A percentile compares a stretch with the other conserved stretches of the same genome.
Evolutionary conservation across 2,113 vertebrate genomes (phyloP).

Genomic region (Oreochromis spilurus): DNA sequence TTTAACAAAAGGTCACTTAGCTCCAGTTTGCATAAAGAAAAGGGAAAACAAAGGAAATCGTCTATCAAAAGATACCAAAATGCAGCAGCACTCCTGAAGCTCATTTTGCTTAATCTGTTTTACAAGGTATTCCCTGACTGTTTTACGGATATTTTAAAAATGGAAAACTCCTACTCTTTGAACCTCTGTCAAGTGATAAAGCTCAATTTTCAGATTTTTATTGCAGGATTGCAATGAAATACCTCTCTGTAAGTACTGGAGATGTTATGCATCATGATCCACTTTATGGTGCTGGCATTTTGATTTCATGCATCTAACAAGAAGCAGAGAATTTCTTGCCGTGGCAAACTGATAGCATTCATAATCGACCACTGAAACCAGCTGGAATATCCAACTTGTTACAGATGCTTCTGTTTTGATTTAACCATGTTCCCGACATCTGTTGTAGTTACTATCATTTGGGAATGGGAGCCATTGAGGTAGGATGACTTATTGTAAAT

Average conservation of each 20-base stretch:
- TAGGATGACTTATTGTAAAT: neutral
- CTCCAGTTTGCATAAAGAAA: neutral
- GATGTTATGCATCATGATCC: neutral
- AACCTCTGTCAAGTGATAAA: accelerated
- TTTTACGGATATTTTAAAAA: neutral
- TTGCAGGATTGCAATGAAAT: neutral
- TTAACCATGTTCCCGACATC: neutral
- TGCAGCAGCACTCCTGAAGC: neutral
- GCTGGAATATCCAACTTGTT: neutral
- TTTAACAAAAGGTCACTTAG: neutral
- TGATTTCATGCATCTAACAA: neutral
- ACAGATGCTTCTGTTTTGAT: neutral
- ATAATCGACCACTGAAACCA: neutral
- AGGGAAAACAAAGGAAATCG: neutral
- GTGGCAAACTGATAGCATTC: neutral
- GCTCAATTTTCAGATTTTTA: neutral
- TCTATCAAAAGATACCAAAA: neutral
- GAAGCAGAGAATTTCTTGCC: neutral
- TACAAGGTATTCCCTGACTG: neutral
- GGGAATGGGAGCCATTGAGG: neutral
- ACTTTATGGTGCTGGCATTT: neutral
- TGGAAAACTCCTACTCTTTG: neutral
- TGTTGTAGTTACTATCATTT: neutral
- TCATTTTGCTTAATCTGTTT: neutral
- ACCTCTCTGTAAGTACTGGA: neutral